Evolutionary conservation across 2,797 vertebrate species (phyloP).

Genomic region (Catharus ustulatus): DNA sequence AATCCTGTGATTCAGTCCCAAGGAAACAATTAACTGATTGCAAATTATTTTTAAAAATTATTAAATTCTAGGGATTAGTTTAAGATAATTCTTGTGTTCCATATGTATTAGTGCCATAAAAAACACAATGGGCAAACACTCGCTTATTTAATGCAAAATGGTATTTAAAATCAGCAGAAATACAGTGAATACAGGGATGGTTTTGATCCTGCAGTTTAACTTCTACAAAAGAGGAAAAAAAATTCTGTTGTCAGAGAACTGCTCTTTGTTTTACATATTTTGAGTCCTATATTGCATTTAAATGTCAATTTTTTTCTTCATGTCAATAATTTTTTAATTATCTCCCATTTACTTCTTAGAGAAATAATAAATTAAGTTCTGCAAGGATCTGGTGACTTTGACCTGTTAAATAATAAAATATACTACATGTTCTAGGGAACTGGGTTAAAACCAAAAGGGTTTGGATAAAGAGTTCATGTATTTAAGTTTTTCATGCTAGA

Average conservation of each 20-base stretch:
- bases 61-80: conserved; percentile 45
- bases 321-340: not conserved
- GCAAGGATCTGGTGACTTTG: not conserved
- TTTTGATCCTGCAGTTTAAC: not conserved
- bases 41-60: conserved; percentile 37
- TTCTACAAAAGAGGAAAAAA: not conserved
- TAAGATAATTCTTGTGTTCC: conserved; percentile 47
- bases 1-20: conserved; percentile 24
- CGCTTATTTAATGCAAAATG: conserved; percentile 30
- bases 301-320: not conserved
- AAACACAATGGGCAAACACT: conserved; percentile 9
- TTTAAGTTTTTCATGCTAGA: not conserved
- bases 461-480: not conserved
- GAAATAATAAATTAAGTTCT: not conserved
- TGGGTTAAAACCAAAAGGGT: not conserved
- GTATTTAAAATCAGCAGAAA: not conserved
- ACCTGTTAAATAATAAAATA: not conserved
- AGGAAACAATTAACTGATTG: conserved; percentile 65
- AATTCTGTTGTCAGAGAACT: not conserved
- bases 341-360: not conserved
- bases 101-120: conserved; percentile 32
- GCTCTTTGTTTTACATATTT: not conserved
- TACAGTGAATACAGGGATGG: not conserved
- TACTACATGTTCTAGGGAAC: not conserved
- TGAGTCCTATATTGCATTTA: not conserved